A percentile compares a stretch with the other conserved stretches of the same genome.
Evolutionary conservation across 2,113 vertebrate species (phyloP).

Genomic region (Regulus satrapa): DNA sequence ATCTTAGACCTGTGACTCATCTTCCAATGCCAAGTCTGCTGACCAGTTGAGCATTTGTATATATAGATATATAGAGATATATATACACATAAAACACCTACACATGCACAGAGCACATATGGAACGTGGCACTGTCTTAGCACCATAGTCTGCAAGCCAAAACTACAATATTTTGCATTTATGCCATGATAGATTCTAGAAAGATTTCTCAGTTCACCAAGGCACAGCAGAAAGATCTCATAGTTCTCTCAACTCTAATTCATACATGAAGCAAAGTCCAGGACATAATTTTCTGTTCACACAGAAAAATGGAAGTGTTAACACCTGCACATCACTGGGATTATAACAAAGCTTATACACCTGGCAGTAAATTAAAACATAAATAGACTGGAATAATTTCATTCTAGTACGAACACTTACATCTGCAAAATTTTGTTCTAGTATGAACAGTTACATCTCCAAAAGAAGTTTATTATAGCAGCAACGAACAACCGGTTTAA

Average conservation of each 20-base stretch:
- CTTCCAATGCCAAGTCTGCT: not conserved
- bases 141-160: not conserved
- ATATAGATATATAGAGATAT: accelerated
- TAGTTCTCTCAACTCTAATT: not conserved
- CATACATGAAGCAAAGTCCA: not conserved
- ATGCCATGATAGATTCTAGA: accelerated
- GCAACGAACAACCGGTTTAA: not conserved
- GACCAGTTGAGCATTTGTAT: not conserved
- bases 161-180: not conserved
- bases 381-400: not conserved
- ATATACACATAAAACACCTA: not conserved
- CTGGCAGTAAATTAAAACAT: not conserved
- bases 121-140: not conserved
- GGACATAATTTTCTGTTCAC: not conserved
- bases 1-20: not conserved
- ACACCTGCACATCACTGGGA: not conserved
- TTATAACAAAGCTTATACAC: not conserved
- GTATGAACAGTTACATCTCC: not conserved
- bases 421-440: not conserved
- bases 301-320: not conserved
- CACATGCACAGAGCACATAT: not conserved
- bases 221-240: not conserved
- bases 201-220: not conserved
- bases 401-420: not conserved
- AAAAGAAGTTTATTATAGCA: not conserved